phyloP scores from a whole-genome alignment of 2,888 invertebrate species.

The Acleris literana region DNA sequence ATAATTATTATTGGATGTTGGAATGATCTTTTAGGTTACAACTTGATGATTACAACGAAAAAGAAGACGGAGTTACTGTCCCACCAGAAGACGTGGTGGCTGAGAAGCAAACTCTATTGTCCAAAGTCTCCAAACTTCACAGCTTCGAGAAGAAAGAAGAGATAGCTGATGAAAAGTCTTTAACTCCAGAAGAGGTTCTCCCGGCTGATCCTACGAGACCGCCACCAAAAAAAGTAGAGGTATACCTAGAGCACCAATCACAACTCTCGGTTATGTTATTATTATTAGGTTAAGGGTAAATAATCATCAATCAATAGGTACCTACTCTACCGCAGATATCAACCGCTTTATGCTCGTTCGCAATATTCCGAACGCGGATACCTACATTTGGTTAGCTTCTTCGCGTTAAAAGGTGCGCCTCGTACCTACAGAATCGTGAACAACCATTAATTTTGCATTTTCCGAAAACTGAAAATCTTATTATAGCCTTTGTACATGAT shows the following conservation, averaged over 20 bases:
- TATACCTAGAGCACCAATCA: not conserved
- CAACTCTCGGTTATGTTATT: not conserved
- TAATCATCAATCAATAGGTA: too few species aligned
- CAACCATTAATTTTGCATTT: too few species aligned
- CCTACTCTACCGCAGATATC: too few species aligned
- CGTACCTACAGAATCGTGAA: too few species aligned
- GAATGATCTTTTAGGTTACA: conserved; percentile 56
- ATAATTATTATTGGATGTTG: too few species aligned
- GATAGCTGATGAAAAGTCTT: conserved; percentile 35
- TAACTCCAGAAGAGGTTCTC: conserved; percentile 38
- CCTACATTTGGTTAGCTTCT: too few species aligned
- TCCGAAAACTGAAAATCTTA: too few species aligned
- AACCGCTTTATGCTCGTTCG: too few species aligned
- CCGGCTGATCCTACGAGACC: conserved; percentile 52
- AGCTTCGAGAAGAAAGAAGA: conserved; percentile 68
- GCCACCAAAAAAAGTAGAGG: conserved; percentile 65
- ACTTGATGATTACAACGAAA: conserved; percentile 61
- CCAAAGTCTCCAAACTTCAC: conserved; percentile 70
- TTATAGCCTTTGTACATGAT: too few species aligned
- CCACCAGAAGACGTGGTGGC: conserved; percentile 70
- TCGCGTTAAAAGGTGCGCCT: too few species aligned
- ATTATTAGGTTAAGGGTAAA: too few species aligned
- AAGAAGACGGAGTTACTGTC: conserved; percentile 56
- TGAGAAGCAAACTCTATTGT: conserved; percentile 70
- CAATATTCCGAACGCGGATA: too few species aligned